Evolutionary conservation across 2,113 vertebrate genomes (phyloP).

Genomic region (Cebidichthys violaceus): DNA sequence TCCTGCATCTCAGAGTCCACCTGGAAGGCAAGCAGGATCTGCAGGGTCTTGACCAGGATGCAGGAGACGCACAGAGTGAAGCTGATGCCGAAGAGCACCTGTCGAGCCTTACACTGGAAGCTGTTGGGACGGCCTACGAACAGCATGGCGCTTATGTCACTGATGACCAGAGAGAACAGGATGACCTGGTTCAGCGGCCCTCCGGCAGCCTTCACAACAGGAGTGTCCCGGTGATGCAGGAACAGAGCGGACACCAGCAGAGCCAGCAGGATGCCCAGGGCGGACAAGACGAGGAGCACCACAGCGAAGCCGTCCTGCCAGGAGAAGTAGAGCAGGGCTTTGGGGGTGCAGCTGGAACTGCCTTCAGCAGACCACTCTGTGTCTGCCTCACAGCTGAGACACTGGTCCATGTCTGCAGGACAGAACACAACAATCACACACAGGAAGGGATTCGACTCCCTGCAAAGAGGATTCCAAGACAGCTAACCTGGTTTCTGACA

Average conservation of each 20-base stretch:
- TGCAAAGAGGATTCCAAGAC: neutral
- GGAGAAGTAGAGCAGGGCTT: slow-evolving; percentile 83
- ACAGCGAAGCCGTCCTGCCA: slow-evolving; percentile 88
- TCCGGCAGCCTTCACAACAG: slow-evolving; percentile 88
- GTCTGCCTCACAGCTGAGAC: slow-evolving; percentile 83
- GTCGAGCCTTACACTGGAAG: slow-evolving; percentile 86
- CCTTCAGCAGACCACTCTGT: slow-evolving; percentile 87
- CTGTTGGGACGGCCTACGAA: slow-evolving; percentile 87
- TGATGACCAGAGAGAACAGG: slow-evolving; percentile 87
- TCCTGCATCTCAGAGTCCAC: slow-evolving; percentile 86
- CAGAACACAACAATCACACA: neutral
- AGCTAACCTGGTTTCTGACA: neutral
- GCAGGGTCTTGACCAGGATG: slow-evolving; percentile 91
- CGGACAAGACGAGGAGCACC: slow-evolving; percentile 82
- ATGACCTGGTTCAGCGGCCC: slow-evolving; percentile 88
- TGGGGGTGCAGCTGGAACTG: slow-evolving; percentile 83
- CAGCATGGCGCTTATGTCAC: slow-evolving; percentile 85
- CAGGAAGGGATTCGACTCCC: neutral
- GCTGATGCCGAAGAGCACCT: slow-evolving; percentile 89
- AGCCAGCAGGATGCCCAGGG: slow-evolving; percentile 83
- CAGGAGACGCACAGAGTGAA: slow-evolving; percentile 90
- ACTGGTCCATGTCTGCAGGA: slow-evolving; percentile 89
- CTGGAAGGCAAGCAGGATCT: slow-evolving; percentile 92
- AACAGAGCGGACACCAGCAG: slow-evolving; percentile 86
- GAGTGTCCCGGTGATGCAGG: slow-evolving; percentile 85